Evolutionary conservation across 2,113 vertebrate species (phyloP).

Genomic region (Charadrius vociferus): DNA sequence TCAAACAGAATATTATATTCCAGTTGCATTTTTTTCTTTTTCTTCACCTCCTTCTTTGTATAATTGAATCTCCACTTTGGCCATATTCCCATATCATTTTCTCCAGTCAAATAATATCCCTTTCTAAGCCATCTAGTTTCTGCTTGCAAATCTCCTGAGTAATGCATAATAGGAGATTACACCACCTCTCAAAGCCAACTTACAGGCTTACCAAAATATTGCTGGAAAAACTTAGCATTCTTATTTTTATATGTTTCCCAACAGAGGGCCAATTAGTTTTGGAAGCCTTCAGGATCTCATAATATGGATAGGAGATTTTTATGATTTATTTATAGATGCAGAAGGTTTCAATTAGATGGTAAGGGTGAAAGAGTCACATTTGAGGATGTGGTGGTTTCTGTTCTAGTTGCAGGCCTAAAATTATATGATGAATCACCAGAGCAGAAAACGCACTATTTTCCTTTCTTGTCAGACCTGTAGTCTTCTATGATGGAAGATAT

Average conservation of each 20-base stretch:
- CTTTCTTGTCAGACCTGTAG: background rate
- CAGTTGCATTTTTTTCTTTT: background rate
- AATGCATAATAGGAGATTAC: constrained; percentile 12
- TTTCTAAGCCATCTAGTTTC: constrained; percentile 21
- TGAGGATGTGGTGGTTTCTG: background rate
- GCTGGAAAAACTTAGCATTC: constrained; percentile 7
- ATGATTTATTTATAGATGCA: constrained; percentile 44
- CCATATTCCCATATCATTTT: background rate
- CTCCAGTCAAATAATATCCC: background rate
- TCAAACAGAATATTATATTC: background rate
- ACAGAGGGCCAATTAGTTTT: constrained; percentile 1
- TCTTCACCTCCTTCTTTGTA: background rate
- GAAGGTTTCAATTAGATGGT: constrained; percentile 33
- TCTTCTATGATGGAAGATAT: background rate
- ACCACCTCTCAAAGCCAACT: background rate
- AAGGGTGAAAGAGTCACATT: background rate
- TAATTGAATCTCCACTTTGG: background rate
- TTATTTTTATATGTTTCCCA: constrained; percentile 15
- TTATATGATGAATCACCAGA: constrained; percentile 5
- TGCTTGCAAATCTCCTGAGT: background rate
- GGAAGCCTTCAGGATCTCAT: background rate
- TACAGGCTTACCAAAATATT: constrained; percentile 6
- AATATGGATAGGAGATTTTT: background rate
- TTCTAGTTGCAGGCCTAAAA: background rate
- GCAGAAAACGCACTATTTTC: background rate